Base-by-base conservation (phyloP, 1,140 invertebrate genomes). In the Drosophila ohnishii region DNA sequence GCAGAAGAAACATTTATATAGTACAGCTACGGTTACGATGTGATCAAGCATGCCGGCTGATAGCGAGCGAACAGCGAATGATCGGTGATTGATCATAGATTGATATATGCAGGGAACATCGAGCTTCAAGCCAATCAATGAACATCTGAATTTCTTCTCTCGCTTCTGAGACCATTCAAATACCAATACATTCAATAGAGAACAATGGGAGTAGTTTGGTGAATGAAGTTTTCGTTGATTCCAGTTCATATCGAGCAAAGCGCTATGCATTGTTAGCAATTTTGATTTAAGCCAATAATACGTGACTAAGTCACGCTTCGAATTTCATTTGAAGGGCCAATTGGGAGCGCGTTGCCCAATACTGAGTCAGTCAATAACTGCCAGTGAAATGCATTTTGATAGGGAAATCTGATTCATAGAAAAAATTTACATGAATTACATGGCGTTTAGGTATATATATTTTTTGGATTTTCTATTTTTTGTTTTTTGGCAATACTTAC, bases 401-500 rank as follows among this genome's bases (percentile, higher is more conserved):
- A 60, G 32, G 61, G 35, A 71, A 66, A 40, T 82, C 64, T 75
- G 75, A 65, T 79, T 76, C 47, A 56, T 51, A 58, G 63, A 76
- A 63, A 63, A 63, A 64, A 65, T 84, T 77, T 78, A 87, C 84
- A 84, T 76, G 61, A 76, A 78, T 59, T 69, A 87, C 84, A 88
- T 80, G 80, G 72, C 65, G 16, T 69, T 75, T 40, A 48, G 44
- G 61, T 40, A 30, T 37, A 28, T 32, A 81, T 56, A 35, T 48
- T 72, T 62, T 57, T 70, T 59, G 3, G n/a, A 57, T 66, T 78
- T 83, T 44, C 14, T 30, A 10, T 16, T 13, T 60, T 65, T 53
- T 63, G 30, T 58, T 50, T 50, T 64, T 76, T 88, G 84, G 75
- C 76, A 86, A 91, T 91, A 91, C 90, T 91, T 91, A 91, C 90